Evolutionary conservation across 2,797 vertebrate species (phyloP), one percentile per base, ranked within the genome.

Genomic region (Hybognathus amarus): DNA sequence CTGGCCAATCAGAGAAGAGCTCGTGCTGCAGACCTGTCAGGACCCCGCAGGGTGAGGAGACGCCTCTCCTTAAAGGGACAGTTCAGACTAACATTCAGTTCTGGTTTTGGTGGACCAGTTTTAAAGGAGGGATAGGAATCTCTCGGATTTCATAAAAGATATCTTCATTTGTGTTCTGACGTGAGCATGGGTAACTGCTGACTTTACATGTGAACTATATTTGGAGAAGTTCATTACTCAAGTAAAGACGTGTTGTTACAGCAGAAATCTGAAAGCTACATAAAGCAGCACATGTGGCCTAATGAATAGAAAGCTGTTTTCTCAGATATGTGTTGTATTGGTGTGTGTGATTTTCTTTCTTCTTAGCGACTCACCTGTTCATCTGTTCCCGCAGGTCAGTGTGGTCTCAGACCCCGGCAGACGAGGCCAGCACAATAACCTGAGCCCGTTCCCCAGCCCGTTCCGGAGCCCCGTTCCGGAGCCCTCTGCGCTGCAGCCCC

Each of bases 361-460:
- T 54, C 20, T 10, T 11, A n/a, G n/a, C 12, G n/a, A 17, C 63
- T 2, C 17, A 17, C 36, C 0, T 42, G 13, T 52, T 12, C 24
- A 30, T 10, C 42, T 47, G n/a, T 18, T 80, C 4, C 54, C 73
- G 3, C 71, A 99, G 98, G 97, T 97, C 85, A 99, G 98, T 82
- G 95, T 99, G 85, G 97, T 97, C 74, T 99, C 98, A 38, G 98
- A 99, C 85, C 98, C 98, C 8, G 98, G 98, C 50, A 96, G 96
- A 6, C 95, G 96, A 64, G 97, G 95, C 77, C 97, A 97, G 84
- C 97, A 97, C 92, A 97, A 96, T 91, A 94, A 93, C 84, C 93
- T 99, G 77, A 99, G 98, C 91, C 98, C 98, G 0, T 99, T 98
- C 87, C 98, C 97, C 33, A 99, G 98, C 85, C 98, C 98, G 0